Conservation (phyloP, 2,113 vertebrate species). For the Xyliphius kryptos region DNA sequence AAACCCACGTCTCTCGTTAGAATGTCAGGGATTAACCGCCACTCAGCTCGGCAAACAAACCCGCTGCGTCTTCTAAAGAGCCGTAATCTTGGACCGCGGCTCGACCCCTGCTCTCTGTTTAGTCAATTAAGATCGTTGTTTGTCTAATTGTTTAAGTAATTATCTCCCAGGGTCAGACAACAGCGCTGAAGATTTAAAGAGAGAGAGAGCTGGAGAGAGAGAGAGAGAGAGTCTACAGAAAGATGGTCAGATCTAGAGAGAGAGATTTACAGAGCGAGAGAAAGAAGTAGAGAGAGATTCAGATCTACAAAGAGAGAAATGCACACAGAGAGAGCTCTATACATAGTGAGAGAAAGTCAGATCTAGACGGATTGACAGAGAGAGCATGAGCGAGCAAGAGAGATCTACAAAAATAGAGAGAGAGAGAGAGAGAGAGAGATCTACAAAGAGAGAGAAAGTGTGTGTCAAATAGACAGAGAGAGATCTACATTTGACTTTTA, state of each 20-base stretch:
- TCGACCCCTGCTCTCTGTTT: slow-evolving; percentile 36
- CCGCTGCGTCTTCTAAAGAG: slow-evolving; percentile 20
- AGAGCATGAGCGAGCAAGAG: too few relatives aligned
- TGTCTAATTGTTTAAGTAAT: slow-evolving; percentile 46
- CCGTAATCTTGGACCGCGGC: slow-evolving; percentile 24
- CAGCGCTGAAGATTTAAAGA: slow-evolving; percentile 4
- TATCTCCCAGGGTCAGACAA: slow-evolving; percentile 33
- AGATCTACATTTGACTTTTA: too few relatives aligned
- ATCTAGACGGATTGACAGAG: too few relatives aligned
- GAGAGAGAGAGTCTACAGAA: not conserved
- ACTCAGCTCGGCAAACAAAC: slow-evolving; percentile 39
- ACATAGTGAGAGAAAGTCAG: too few relatives aligned
- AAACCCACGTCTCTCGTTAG: slow-evolving; percentile 23
- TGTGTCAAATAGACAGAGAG: too few relatives aligned
- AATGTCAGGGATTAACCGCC: slow-evolving; percentile 39
- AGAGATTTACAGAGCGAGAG: too few relatives aligned
- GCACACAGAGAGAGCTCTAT: too few relatives aligned
- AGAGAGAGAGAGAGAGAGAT: too few relatives aligned
- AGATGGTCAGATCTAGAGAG: slow-evolving; percentile 1
- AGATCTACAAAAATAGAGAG: too few relatives aligned
- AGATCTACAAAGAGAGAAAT: too few relatives aligned
- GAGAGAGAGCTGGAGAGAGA: not conserved
- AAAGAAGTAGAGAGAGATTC: too few relatives aligned
- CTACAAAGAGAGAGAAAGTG: too few relatives aligned
- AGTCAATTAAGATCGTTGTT: slow-evolving; percentile 48